Conservation (phyloP, 2,888 invertebrate species). For the Ophonus ardosiacus region DNA sequence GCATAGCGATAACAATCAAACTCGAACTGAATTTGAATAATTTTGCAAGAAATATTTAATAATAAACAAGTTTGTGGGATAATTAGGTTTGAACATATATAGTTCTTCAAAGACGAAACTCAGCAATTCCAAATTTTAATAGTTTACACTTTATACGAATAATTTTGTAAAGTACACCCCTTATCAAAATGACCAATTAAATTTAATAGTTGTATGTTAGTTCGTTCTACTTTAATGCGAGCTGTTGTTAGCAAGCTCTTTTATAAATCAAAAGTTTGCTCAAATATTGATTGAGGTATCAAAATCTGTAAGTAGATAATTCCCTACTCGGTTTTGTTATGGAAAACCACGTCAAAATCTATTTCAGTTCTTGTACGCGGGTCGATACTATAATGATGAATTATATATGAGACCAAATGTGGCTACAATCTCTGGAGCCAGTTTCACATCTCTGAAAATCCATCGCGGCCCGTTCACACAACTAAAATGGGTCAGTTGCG, state of each 20-base stretch:
- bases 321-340: neutral
- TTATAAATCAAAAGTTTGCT: neutral
- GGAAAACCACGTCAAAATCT: constrained; percentile 9
- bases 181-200: too few relatives aligned
- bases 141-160: too few relatives aligned
- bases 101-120: too few relatives aligned
- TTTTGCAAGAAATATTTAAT: too few relatives aligned
- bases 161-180: too few relatives aligned
- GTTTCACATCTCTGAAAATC: constrained; percentile 44
- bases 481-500: neutral
- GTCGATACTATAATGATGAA: constrained; percentile 65
- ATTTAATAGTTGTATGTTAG: too few relatives aligned
- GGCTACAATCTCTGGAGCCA: constrained; percentile 61
- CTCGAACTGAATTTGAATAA: too few relatives aligned
- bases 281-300: neutral
- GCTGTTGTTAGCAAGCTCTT: neutral
- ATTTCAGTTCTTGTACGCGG: constrained; percentile 37
- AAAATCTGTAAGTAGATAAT: neutral
- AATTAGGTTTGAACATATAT: too few relatives aligned
- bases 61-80: too few relatives aligned
- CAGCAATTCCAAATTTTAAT: too few relatives aligned
- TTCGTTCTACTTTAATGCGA: neutral
- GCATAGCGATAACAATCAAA: too few relatives aligned
- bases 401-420: constrained; percentile 65
- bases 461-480: neutral